These are phyloP conservation scores for Ciona savignyi DNA, from an alignment of 23 tunicate species.

Conservation along the genomic window DNA sequence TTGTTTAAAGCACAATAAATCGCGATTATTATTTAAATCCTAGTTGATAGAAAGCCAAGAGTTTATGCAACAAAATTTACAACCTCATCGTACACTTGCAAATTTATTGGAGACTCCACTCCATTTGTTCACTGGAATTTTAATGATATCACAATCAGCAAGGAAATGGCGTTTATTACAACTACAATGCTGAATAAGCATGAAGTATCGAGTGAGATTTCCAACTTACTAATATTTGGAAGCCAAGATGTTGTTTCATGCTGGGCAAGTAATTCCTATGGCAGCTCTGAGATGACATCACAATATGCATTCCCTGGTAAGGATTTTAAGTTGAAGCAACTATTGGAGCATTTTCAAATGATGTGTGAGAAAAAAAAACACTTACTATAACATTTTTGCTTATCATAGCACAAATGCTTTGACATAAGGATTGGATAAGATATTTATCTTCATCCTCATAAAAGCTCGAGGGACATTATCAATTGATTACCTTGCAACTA, in stretches of 20 bases:
- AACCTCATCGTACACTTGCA: neutral
- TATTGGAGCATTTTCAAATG: no score
- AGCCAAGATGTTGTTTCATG: neutral
- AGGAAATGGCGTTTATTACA: neutral
- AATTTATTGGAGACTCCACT: neutral
- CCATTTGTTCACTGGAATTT: constrained; percentile 2
- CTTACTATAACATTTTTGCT: no score
- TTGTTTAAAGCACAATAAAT: no score
- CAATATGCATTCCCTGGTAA: neutral
- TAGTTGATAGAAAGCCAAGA: neutral
- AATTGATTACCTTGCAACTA: no score
- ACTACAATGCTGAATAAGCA: neutral
- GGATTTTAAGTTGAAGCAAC: no score
- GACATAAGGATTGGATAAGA: no score
- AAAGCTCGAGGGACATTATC: no score
- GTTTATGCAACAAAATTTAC: no score
- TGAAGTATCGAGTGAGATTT: neutral
- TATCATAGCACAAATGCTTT: no score
- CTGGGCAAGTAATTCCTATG: neutral
- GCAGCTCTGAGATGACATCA: neutral
- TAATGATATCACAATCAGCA: neutral
- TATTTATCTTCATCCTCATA: no score
- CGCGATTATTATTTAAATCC: no score
- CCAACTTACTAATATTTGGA: constrained; percentile 7
- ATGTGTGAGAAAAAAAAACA: no score